Conservation (phyloP, 2,888 invertebrate genomes). For the Chironomus riparius region DNA sequence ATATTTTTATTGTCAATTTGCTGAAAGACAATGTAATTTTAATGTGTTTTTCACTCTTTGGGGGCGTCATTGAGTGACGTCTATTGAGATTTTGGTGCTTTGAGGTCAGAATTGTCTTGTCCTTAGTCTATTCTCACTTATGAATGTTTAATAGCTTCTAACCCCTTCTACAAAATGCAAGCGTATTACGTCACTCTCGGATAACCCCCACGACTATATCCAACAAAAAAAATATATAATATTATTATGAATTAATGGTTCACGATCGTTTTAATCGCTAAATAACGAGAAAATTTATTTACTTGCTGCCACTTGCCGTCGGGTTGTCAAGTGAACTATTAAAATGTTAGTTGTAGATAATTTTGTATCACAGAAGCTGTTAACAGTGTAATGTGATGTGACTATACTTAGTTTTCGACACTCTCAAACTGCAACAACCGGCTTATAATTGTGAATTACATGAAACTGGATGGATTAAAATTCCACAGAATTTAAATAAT, state of each 20-base stretch:
- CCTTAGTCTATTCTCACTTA: too few species aligned
- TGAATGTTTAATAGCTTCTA: too few species aligned
- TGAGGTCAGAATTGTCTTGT: too few species aligned
- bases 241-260: not conserved
- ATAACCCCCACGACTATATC: too few species aligned
- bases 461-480: too few species aligned
- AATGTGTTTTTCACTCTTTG: not conserved
- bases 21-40: slow-evolving; percentile 5
- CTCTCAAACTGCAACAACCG: not conserved
- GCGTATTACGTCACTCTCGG: too few species aligned
- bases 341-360: not conserved
- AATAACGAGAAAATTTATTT: not conserved
- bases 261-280: not conserved
- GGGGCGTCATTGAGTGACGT: too few species aligned
- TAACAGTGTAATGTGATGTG: not conserved
- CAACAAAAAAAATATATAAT: not conserved
- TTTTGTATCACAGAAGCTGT: not conserved
- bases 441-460: not conserved
- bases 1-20: slow-evolving; percentile 7
- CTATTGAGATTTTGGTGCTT: too few species aligned
- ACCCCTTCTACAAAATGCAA: too few species aligned
- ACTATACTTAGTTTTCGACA: not conserved
- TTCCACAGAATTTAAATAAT: too few species aligned
- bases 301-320: not conserved
- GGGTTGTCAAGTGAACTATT: not conserved